phyloP scores from a whole-genome alignment of 2,113 vertebrate genomes.

The Corythoichthys intestinalis region DNA sequence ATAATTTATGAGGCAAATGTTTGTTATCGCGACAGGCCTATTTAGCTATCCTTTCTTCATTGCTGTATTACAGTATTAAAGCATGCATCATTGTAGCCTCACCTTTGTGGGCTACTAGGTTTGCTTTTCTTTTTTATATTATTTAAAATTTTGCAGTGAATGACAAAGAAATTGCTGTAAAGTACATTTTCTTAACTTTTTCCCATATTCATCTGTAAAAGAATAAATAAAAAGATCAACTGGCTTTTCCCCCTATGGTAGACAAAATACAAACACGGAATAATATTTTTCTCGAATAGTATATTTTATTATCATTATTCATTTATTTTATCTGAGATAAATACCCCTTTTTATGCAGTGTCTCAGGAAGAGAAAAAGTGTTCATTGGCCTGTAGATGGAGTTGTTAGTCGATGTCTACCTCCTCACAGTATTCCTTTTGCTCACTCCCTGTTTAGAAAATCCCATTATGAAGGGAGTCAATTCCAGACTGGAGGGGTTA shows the following conservation, averaged over 20 bases:
- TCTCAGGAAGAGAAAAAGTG: constrained; percentile 35
- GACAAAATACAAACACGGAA: not conserved
- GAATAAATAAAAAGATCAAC: no score
- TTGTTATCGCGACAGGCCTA: no score
- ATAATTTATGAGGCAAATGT: no score
- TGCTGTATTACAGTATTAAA: constrained; percentile 80
- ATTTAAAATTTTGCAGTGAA: constrained; percentile 83
- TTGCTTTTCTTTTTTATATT: constrained; percentile 93
- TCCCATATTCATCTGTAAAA: not conserved
- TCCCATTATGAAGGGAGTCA: constrained; percentile 63
- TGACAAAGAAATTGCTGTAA: constrained; percentile 74
- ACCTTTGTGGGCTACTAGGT: constrained; percentile 94
- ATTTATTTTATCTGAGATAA: constrained; percentile 31
- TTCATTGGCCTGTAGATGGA: constrained; percentile 49
- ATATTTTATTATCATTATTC: no score
- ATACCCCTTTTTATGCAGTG: constrained; percentile 45
- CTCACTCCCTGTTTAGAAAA: constrained; percentile 72
- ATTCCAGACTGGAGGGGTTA: constrained; percentile 69
- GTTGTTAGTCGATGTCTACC: constrained; percentile 49
- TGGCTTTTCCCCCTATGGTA: not conserved
- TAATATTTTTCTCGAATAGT: no score
- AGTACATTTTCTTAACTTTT: constrained; percentile 65
- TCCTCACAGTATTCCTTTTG: constrained; percentile 48
- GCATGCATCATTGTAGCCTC: constrained; percentile 90
- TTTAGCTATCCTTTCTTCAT: constrained; percentile 83